Evolutionary conservation across 2,888 invertebrate species (phyloP).

Genomic region (Drosophila meridiana): DNA sequence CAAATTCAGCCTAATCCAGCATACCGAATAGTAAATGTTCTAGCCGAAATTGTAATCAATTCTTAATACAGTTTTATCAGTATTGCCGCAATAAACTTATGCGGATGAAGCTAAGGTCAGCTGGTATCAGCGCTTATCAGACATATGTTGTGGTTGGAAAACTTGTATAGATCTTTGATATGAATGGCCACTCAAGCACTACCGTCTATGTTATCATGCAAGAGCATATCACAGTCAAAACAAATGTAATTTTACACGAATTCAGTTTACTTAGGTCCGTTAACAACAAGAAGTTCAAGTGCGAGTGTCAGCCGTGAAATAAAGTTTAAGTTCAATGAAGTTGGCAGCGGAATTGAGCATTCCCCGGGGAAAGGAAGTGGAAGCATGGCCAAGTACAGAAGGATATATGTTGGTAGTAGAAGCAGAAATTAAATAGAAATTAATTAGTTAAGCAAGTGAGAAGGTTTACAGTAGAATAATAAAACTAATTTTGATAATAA

Average conservation of each 20-base stretch:
- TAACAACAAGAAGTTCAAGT: constrained; percentile 1
- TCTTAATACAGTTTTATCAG: background rate
- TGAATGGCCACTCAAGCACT: background rate
- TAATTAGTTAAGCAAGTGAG: background rate
- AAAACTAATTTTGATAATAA: background rate
- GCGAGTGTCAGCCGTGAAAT: background rate
- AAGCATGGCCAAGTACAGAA: background rate
- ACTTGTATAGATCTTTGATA: background rate
- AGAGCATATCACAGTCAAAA: background rate
- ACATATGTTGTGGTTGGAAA: background rate
- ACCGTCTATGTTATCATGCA: background rate
- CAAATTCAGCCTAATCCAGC: background rate
- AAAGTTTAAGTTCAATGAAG: background rate
- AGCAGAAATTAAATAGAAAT: background rate
- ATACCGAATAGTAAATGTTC: constrained; percentile 25
- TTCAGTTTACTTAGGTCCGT: background rate
- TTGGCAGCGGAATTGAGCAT: background rate
- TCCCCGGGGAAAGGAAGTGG: background rate
- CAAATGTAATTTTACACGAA: background rate
- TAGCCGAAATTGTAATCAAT: background rate
- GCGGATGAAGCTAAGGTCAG: background rate
- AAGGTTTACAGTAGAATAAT: background rate
- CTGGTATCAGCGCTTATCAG: background rate
- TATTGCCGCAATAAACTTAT: background rate
- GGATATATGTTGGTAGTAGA: background rate